A percentile compares a stretch with the other conserved stretches of the same genome.
Evolutionary conservation across 1,140 invertebrate species (phyloP).

Genomic region (Ruditapes philippinarum): DNA sequence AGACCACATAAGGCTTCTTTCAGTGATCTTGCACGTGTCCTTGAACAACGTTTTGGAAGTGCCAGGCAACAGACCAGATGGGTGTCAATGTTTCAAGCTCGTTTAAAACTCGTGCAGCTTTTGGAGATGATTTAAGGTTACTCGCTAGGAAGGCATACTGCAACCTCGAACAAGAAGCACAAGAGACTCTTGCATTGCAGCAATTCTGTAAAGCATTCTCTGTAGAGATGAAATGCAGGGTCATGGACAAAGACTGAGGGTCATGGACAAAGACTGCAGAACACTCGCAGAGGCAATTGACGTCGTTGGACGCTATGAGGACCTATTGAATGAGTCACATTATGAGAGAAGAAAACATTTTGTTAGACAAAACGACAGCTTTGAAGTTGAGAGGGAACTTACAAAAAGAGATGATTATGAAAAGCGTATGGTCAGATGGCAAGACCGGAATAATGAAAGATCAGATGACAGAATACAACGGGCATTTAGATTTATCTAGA

Average conservation of each 20-base stretch:
- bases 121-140: too few species aligned
- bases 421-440: neutral
- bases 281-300: neutral
- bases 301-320: neutral
- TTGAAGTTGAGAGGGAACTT: neutral
- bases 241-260: neutral
- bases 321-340: too few species aligned
- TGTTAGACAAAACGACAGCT: neutral
- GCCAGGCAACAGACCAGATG: neutral
- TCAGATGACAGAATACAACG: neutral
- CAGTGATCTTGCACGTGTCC: too few species aligned
- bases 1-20: neutral
- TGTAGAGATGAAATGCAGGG: too few species aligned
- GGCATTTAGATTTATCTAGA: neutral
- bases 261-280: neutral
- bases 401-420: too few species aligned
- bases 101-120: too few species aligned
- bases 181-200: too few species aligned
- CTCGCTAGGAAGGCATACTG: too few species aligned
- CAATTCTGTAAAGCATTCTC: too few species aligned
- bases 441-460: neutral
- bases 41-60: neutral
- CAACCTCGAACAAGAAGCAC: too few species aligned
- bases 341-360: neutral
- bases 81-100: neutral